A percentile compares a stretch with the other conserved stretches of the same genome.
These are phyloP conservation scores for Nycticebus coucang DNA, from an alignment of 2,113 vertebrate genomes.

Conservation along the genomic window DNA sequence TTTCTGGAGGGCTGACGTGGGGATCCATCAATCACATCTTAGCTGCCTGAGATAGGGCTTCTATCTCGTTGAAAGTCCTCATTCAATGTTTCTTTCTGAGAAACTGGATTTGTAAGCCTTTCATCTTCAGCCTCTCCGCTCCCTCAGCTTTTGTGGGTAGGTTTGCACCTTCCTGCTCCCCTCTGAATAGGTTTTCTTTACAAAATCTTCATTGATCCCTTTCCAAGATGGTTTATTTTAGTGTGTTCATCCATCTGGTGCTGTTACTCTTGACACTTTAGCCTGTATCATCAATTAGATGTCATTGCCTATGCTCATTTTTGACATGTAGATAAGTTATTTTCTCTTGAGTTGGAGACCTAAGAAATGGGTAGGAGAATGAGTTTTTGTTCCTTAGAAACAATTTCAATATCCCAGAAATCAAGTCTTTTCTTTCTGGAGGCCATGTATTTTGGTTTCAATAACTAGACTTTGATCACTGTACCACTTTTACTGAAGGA, in stretches of 20 bases:
- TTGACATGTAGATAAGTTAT: not conserved
- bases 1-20: no score
- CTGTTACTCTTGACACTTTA: constrained; percentile 28
- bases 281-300: not conserved
- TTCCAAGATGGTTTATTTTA: constrained; percentile 24
- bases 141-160: no score
- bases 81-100: no score
- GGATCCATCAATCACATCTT: no score
- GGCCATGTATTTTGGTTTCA: constrained; percentile 17
- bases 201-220: not conserved
- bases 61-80: no score
- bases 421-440: constrained; percentile 8
- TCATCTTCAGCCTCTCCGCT: no score
- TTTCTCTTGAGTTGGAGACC: not conserved
- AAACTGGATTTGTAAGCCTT: no score
- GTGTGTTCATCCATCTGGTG: not conserved
- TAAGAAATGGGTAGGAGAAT: not conserved
- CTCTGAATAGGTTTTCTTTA: not conserved
- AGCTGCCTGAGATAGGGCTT: no score
- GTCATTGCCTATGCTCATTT: not conserved
- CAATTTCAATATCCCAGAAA: not conserved
- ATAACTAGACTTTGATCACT: not conserved
- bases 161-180: no score
- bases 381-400: not conserved
- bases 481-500: not conserved